Conservation (phyloP, 2,888 invertebrate genomes). For the Lepetodrilus schrolli region DNA sequence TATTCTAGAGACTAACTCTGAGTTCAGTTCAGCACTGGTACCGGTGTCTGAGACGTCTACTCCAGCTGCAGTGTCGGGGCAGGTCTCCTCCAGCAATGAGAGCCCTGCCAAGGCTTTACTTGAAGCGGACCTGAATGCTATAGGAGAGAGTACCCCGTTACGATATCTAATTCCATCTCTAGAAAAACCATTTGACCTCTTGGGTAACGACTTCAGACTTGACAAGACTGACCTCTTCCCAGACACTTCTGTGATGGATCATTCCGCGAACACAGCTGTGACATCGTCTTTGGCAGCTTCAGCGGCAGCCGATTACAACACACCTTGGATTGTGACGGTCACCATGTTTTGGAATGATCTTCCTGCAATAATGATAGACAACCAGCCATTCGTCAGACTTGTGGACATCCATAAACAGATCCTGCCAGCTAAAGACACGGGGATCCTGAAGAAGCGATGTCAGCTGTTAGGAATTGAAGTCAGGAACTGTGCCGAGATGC, state of each 20-base stretch:
- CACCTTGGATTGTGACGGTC: constrained; percentile 71
- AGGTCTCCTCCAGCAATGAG: not conserved
- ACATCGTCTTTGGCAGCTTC: not conserved
- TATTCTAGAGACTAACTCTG: not conserved
- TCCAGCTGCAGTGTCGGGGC: not conserved
- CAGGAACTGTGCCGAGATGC: constrained; percentile 74
- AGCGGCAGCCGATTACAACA: constrained; percentile 47
- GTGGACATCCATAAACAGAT: constrained; percentile 75
- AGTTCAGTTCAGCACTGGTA: not conserved
- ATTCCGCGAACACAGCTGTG: not conserved
- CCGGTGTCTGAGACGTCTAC: not conserved
- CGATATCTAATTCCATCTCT: constrained; percentile 35
- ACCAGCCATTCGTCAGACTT: constrained; percentile 69
- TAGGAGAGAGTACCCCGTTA: not conserved
- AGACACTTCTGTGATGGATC: constrained; percentile 29
- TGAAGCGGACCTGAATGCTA: constrained; percentile 15
- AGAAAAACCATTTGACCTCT: constrained; percentile 52
- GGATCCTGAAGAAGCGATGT: constrained; percentile 74
- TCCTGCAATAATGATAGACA: constrained; percentile 73
- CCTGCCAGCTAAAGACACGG: constrained; percentile 75
- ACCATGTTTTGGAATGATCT: constrained; percentile 75
- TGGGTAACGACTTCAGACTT: constrained; percentile 43
- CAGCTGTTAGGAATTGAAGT: constrained; percentile 70
- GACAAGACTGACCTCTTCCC: constrained; percentile 52
- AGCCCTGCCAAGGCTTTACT: constrained; percentile 28